These are phyloP conservation scores for Theristicus caerulescens DNA, from an alignment of 2,113 vertebrate species.

Conservation along the genomic window DNA sequence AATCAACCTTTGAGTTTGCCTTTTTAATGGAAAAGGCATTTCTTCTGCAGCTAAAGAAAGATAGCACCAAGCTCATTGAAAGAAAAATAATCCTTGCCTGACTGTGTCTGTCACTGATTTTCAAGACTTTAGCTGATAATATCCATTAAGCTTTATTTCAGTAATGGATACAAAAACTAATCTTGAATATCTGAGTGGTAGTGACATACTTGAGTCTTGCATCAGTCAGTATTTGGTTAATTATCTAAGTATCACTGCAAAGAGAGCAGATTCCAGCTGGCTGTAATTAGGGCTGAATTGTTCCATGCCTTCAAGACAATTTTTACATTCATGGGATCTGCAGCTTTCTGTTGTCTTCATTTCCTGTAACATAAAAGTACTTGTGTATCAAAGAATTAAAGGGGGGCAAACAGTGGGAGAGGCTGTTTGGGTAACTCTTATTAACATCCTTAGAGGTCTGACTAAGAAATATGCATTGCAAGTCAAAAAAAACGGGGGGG, in stretches of 20 bases:
- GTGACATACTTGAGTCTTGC: slow-evolving; percentile 5
- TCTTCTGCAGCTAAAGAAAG: background rate
- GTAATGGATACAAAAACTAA: slow-evolving; percentile 2
- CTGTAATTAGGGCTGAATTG: slow-evolving; percentile 62
- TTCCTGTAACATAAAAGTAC: slow-evolving; percentile 53
- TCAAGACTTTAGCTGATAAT: background rate
- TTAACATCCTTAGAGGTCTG: background rate
- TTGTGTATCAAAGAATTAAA: slow-evolving; percentile 38
- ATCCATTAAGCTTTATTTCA: background rate
- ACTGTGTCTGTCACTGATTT: background rate
- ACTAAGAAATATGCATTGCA: background rate
- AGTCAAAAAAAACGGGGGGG: background rate
- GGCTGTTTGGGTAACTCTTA: background rate
- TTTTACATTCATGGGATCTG: slow-evolving; percentile 55
- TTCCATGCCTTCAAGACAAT: slow-evolving; percentile 50
- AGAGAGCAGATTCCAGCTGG: slow-evolving; percentile 49
- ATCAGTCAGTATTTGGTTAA: slow-evolving; percentile 53
- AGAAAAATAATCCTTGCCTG: background rate
- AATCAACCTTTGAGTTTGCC: background rate
- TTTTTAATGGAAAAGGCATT: background rate
- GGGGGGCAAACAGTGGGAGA: background rate
- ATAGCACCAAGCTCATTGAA: background rate
- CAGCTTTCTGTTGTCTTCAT: slow-evolving; percentile 58
- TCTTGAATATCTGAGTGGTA: background rate
- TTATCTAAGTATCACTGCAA: slow-evolving; percentile 35